A percentile compares a stretch with the other conserved stretches of the same genome.
Evolutionary conservation across 2,888 invertebrate genomes (phyloP).

Genomic region (Ariolimax columbianus): DNA sequence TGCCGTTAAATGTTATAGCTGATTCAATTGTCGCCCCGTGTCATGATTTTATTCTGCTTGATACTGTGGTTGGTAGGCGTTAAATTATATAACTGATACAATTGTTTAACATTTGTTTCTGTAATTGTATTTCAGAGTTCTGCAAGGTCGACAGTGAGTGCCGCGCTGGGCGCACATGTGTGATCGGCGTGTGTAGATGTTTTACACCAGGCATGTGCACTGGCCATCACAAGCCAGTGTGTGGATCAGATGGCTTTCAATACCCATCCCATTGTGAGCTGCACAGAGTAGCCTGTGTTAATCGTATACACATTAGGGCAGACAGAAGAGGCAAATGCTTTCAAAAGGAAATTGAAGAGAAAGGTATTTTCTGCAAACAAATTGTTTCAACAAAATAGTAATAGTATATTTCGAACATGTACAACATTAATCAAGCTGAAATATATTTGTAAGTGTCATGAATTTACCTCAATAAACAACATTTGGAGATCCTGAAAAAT

Average conservation of each 20-base stretch:
- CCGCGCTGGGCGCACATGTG: conserved; percentile 83
- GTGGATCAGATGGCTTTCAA: conserved; percentile 75
- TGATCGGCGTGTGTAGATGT: conserved; percentile 83
- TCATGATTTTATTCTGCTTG: too few species aligned
- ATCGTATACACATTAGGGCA: conserved; percentile 70
- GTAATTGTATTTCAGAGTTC: conserved; percentile 80
- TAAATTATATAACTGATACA: neutral
- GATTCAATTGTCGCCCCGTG: too few species aligned
- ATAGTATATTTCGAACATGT: too few species aligned
- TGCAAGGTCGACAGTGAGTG: conserved; percentile 84
- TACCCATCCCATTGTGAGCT: conserved; percentile 78
- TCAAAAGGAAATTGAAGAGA: conserved; percentile 33
- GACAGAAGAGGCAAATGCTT: conserved; percentile 61
- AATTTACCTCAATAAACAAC: too few species aligned
- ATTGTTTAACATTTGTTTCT: neutral
- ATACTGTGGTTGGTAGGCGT: neutral
- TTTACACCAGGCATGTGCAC: conserved; percentile 65
- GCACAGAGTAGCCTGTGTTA: conserved; percentile 76
- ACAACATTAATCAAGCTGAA: too few species aligned
- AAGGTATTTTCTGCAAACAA: conserved; percentile 4
- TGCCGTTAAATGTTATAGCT: too few species aligned
- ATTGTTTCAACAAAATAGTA: too few species aligned
- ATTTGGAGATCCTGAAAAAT: too few species aligned
- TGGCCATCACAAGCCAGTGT: conserved; percentile 74
- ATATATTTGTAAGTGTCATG: too few species aligned